Conservation (phyloP, 2,797 vertebrate genomes). For the Neosilurus hyrtlii region DNA sequence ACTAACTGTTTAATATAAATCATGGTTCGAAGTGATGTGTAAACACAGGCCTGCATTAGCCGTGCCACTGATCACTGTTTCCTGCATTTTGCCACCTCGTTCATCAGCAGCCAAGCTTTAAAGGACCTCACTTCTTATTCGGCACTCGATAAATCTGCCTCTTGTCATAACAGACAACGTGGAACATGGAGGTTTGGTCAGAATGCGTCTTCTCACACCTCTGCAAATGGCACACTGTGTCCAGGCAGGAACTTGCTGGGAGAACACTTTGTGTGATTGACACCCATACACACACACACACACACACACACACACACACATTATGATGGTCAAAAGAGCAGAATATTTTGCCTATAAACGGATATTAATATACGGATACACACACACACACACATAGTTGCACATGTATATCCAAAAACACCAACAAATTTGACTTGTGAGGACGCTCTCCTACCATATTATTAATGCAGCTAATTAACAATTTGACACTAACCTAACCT, state of each 20-base stretch:
- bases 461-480: slow-evolving; percentile 1
- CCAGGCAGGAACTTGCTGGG: not conserved
- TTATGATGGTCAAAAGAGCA: not conserved
- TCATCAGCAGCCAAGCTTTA: slow-evolving; percentile 25
- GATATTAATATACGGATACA: not conserved
- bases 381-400: not conserved
- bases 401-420: not conserved
- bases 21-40: slow-evolving; percentile 44
- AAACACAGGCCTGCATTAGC: slow-evolving; percentile 42
- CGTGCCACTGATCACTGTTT: slow-evolving; percentile 31
- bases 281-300: not conserved
- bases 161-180: slow-evolving; percentile 56
- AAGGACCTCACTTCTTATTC: slow-evolving; percentile 48
- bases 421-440: not conserved
- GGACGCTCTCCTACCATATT: not conserved
- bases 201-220: slow-evolving; percentile 46
- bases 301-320: not conserved
- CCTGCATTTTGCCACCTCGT: slow-evolving; percentile 42
- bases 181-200: slow-evolving; percentile 35
- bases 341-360: not conserved
- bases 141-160: slow-evolving; percentile 51
- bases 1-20: slow-evolving; percentile 53
- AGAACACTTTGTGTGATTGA: not conserved
- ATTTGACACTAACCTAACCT: not conserved
- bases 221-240: slow-evolving; percentile 10